These are phyloP conservation scores for Heliconius hortense DNA, from an alignment of 2,888 invertebrate species.

Conservation along the genomic window DNA sequence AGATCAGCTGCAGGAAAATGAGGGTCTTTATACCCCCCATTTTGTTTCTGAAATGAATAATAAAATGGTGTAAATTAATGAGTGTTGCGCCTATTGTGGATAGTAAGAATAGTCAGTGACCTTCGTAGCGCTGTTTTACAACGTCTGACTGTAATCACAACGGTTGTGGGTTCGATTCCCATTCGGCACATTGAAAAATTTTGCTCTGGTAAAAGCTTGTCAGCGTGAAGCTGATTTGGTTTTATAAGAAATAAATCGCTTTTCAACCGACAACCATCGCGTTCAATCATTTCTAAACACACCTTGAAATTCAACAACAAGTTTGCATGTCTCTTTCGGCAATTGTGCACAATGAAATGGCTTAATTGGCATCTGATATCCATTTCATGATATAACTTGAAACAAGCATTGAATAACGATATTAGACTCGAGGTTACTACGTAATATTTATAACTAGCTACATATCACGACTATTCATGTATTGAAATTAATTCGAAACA, in stretches of 20 bases:
- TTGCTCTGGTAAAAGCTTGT: neutral
- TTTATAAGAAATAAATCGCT: no score
- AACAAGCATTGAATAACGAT: constrained; percentile 18
- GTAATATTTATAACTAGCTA: neutral
- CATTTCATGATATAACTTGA: constrained; percentile 17
- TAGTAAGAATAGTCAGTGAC: no score
- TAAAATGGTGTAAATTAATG: constrained; percentile 11
- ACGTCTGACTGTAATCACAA: neutral
- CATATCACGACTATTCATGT: neutral
- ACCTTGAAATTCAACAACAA: neutral
- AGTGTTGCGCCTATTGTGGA: no score
- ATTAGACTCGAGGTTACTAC: constrained; percentile 3
- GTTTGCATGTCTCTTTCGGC: constrained; percentile 11
- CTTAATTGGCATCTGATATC: constrained; percentile 10
- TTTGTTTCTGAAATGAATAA: constrained; percentile 51
- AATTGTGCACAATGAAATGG: constrained; percentile 14
- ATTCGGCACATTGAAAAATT: neutral
- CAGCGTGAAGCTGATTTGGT: no score
- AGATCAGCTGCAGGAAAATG: constrained; percentile 64
- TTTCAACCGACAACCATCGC: neutral
- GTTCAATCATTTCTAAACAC: neutral
- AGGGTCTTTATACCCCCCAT: constrained; percentile 67
- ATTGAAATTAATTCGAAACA: no score
- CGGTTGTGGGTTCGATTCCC: neutral
- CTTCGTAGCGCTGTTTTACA: neutral